phyloP scores from a whole-genome alignment of 2,888 invertebrate genomes.

The Yponomeuta plumbellus region DNA sequence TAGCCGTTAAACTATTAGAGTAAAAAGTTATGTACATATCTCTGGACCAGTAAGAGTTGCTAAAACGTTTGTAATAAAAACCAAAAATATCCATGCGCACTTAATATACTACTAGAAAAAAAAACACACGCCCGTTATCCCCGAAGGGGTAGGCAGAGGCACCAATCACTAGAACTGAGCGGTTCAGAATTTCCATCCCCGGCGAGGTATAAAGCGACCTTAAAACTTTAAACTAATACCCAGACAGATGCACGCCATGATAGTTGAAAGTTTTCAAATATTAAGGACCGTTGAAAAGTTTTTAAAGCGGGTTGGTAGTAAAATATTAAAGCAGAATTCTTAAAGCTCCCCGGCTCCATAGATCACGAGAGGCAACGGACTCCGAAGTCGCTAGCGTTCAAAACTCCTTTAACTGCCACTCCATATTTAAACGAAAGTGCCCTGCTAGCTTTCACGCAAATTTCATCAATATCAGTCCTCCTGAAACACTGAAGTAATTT shows the following conservation, averaged over 20 bases:
- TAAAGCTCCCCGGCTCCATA: conserved; percentile 31
- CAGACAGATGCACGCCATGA: background rate
- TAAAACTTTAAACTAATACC: background rate
- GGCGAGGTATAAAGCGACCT: background rate
- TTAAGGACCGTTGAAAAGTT: conserved; percentile 5
- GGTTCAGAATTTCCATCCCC: background rate
- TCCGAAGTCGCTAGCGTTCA: conserved; percentile 44
- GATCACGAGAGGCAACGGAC: conserved; percentile 31
- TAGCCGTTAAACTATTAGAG: too few species aligned
- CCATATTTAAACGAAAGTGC: conserved; percentile 42
- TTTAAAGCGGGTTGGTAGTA: conserved; percentile 18
- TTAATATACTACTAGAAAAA: too few species aligned
- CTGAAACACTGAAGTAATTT: background rate
- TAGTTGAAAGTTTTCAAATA: conserved; percentile 2
- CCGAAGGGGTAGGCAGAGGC: too few species aligned
- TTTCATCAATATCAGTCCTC: conserved; percentile 28
- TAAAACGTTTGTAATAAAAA: too few species aligned
- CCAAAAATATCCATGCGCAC: too few species aligned
- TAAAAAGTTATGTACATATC: too few species aligned
- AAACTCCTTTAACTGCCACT: conserved; percentile 46
- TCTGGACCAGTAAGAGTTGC: too few species aligned
- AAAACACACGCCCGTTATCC: too few species aligned
- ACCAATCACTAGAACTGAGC: too few species aligned
- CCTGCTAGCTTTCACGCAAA: conserved; percentile 37
- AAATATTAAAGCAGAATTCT: conserved; percentile 36